Base-by-base conservation (phyloP, 1,140 invertebrate genomes). In the Drosophila navojoa region DNA sequence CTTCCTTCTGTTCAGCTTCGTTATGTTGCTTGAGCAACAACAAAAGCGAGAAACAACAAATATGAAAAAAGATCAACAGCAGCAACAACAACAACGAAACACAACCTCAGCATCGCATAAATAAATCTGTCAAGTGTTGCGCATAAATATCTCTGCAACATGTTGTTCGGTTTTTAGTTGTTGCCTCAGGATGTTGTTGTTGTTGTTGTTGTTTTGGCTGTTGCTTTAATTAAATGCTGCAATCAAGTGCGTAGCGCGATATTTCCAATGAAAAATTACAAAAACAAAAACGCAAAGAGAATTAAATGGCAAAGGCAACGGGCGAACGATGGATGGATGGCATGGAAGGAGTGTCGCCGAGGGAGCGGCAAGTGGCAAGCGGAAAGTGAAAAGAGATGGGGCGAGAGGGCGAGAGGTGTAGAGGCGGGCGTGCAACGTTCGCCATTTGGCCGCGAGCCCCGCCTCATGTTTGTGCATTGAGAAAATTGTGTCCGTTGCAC, bases 71-170 rank as follows among this genome's bases (percentile, higher is more conserved):
- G n/a, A n/a, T n/a, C n/a, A n/a, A 45, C 9, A 44, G 3, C 4
- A n/a, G 4, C n/a, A 42, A 6, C 10, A 29, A 35, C 13, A 47
- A 44, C 10, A 64, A n/a, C 25, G 50, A 59, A 80, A 63, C 68
- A 85, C 77, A 79, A 60, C 76, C 77, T 76, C 68, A 75, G 71
- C 64, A 59, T 45, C 63, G 64, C 79, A 89, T 89, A 89, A 89
- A 89, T 89, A 89, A 90, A 89, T 89, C 84, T 89, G 84, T 89
- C 84, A 89, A 89, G 84, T 89, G 84, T 89, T 89, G 85, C 74
- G 79, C 84, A 89, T 89, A 89, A 89, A 89, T 84, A 89, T 89
- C 84, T 84, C 77, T 59, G 79, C 84, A 89, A 84, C 84, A 89
- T 89, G 84, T 87, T 87, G 79, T 87, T 87, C 74, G 73, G 71